phyloP scores from a whole-genome alignment of 1,140 invertebrate species.

The Lucilia sericata region DNA sequence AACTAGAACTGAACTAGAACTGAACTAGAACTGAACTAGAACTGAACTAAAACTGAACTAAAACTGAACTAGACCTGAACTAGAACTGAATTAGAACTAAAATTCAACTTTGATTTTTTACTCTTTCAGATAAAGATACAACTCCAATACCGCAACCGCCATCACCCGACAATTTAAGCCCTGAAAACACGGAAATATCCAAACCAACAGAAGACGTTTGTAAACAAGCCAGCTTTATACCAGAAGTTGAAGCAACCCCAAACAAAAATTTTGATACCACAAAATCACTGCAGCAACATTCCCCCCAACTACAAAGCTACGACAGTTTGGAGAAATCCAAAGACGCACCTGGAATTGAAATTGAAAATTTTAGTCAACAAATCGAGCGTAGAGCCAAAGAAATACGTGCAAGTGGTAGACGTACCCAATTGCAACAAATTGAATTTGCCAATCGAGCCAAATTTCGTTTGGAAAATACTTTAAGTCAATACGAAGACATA shows the following conservation, averaged over 20 bases:
- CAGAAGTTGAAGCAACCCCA: background rate
- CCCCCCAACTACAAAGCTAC: background rate
- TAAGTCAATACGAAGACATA: conserved; percentile 23
- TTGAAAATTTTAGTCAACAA: conserved; percentile 62
- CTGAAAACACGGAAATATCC: background rate
- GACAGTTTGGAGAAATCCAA: conserved; percentile 54
- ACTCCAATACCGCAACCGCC: background rate
- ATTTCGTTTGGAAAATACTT: conserved; percentile 32
- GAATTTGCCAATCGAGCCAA: conserved; percentile 37
- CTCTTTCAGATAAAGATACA: background rate
- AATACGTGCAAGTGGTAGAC: conserved; percentile 48
- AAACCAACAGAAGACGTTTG: background rate
- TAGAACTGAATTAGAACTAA: too few relatives aligned
- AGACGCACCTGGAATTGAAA: conserved; percentile 58
- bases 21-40: too few relatives aligned
- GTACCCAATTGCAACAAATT: conserved; percentile 13
- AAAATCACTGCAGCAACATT: background rate
- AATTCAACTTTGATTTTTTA: too few relatives aligned
- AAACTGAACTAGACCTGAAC: too few relatives aligned
- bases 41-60: too few relatives aligned
- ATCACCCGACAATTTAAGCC: background rate
- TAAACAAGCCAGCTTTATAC: background rate
- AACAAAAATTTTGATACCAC: background rate
- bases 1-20: too few relatives aligned
- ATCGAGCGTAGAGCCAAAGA: conserved; percentile 63